A percentile compares a stretch with the other conserved stretches of the same genome.
Conservation (phyloP, 2,888 invertebrate species). For the Orchesella flavescens region DNA sequence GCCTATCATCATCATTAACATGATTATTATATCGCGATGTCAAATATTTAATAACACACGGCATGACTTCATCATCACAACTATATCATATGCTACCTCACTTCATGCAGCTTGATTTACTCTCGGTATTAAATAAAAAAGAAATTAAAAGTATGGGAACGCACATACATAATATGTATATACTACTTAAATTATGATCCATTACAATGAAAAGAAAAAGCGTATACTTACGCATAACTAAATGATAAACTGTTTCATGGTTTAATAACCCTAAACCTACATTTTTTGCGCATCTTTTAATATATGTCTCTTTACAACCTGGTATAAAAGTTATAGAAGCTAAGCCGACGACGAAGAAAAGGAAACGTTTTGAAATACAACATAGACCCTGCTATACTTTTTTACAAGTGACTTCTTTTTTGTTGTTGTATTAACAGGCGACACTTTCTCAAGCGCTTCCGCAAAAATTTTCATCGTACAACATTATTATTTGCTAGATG, state of each 20-base stretch:
- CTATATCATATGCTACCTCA: not conserved
- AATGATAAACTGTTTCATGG: constrained; percentile 56
- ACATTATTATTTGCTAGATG: too few relatives aligned
- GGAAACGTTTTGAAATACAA: too few relatives aligned
- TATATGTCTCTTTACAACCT: not conserved
- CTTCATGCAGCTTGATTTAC: constrained; percentile 33
- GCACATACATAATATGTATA: constrained; percentile 5
- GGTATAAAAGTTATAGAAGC: too few relatives aligned
- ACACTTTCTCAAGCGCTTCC: constrained; percentile 51
- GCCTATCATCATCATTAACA: constrained; percentile 21
- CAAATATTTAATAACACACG: constrained; percentile 22
- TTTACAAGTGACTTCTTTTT: too few relatives aligned
- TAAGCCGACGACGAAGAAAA: too few relatives aligned
- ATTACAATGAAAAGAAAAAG: constrained; percentile 48
- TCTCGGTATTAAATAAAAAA: constrained; percentile 39
- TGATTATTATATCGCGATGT: constrained; percentile 12
- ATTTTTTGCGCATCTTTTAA: constrained; percentile 47
- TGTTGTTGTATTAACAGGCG: too few relatives aligned
- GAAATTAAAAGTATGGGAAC: constrained; percentile 31
- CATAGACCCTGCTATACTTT: too few relatives aligned
- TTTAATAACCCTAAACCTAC: constrained; percentile 53
- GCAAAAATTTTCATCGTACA: constrained; percentile 56
- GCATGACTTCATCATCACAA: constrained; percentile 16
- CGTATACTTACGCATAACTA: constrained; percentile 44
- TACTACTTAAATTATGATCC: not conserved